Base-by-base conservation (phyloP, 2,797 vertebrate species). In the Rousettus madagascariensis region DNA sequence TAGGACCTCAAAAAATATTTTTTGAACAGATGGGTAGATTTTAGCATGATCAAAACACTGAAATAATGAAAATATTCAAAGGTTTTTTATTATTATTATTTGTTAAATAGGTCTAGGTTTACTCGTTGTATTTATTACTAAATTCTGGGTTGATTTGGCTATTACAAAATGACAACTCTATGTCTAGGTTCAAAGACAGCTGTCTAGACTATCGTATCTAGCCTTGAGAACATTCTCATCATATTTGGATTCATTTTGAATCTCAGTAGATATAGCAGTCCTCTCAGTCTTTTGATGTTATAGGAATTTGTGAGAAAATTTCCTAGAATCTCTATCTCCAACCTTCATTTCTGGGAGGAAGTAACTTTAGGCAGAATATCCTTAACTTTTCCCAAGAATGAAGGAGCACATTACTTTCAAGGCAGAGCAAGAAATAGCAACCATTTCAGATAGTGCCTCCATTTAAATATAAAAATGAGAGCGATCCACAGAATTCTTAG, bases 381-480 rank as follows among this genome's bases (percentile, higher is more conserved):
- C 24, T 53, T 77, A 24, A 75, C 28, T 69, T 86, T 75, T 68
- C 24, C 22, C 13, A 46, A 74, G 38, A 94, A 75, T 51, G 3
- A 53, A 75, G 72, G n/a, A 4, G 24, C 15, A 90, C 33, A 90
- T 74, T 12, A 43, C 91, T 2, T 26, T 71, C 16, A 74, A 59
- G 24, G 11, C 2, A 82, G 30, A 89, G 12, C 16, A 72, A 33
- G 9, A 78, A 92, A 63, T 26, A 94, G 16, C 11, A 94, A 41
- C 30, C 11, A 92, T 22, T 72, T 89, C 49, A 82, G 63, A 90
- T 9, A 84, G 5, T 57, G 19, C 26, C 17, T 74, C 19, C 17
- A 89, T 92, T 89, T 41, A 86, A 89, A 83, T 88, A 85, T 9
- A 63, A 51, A 7, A 71, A 83, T 55, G 51, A 86, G 13, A 88